Evolutionary conservation across 2,113 vertebrate genomes (phyloP).

Genomic region (Myiozetetes cayanensis): DNA sequence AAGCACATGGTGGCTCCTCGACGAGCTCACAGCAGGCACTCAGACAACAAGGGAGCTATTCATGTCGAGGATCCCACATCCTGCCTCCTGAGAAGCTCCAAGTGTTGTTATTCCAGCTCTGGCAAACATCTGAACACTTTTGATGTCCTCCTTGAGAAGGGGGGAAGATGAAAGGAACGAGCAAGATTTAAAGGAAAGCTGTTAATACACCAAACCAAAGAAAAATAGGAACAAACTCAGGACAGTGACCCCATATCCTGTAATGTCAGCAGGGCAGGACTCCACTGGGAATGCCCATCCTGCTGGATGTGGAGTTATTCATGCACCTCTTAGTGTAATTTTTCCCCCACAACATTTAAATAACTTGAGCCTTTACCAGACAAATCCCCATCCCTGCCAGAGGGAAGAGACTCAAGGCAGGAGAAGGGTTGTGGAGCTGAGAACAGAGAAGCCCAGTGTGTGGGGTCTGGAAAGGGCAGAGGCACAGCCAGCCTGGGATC

Average conservation of each 20-base stretch:
- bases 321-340: not conserved
- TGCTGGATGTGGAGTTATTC: not conserved
- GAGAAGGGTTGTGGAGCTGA: not conserved
- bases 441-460: not conserved
- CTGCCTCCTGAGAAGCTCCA: not conserved
- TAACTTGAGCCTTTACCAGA: not conserved
- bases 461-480: not conserved
- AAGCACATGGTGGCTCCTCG: slow-evolving; percentile 10
- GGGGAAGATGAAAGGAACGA: slow-evolving; percentile 38
- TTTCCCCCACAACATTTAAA: not conserved
- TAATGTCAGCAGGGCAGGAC: not conserved
- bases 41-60: slow-evolving; percentile 42
- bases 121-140: slow-evolving; percentile 36
- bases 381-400: not conserved
- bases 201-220: not conserved
- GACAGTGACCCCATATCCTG: not conserved
- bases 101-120: slow-evolving; percentile 23
- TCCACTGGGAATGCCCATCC: not conserved
- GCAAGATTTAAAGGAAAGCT: not conserved
- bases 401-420: not conserved
- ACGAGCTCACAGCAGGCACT: slow-evolving; percentile 26
- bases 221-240: not conserved
- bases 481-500: no score
- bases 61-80: slow-evolving; percentile 30
- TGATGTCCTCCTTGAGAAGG: slow-evolving; percentile 39